These are phyloP conservation scores for Acrocyrtus sp. DNA, from an alignment of 2,888 invertebrate species.

Conservation along the genomic window DNA sequence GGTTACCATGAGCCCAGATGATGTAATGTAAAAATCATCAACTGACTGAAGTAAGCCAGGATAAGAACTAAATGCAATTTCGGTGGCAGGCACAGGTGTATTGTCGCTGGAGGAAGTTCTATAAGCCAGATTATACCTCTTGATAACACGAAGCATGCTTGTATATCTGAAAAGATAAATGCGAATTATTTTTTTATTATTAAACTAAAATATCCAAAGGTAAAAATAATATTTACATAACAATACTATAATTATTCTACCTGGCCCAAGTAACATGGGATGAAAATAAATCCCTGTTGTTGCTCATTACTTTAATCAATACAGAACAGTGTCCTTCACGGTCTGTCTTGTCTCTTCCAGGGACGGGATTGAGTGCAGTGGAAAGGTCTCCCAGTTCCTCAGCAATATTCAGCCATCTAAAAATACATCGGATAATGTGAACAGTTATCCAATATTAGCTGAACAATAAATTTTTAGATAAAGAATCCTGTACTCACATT, in stretches of 20 bases:
- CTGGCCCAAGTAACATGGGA: slow-evolving; percentile 84
- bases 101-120: slow-evolving; percentile 70
- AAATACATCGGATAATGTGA: background rate
- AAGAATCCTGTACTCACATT: no score
- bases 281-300: slow-evolving; percentile 73
- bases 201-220: background rate
- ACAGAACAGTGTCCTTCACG: slow-evolving; percentile 74
- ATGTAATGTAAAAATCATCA: slow-evolving; percentile 82
- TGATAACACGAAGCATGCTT: slow-evolving; percentile 85
- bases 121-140: slow-evolving; percentile 84
- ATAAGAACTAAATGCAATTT: slow-evolving; percentile 83
- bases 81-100: slow-evolving; percentile 73
- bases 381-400: slow-evolving; percentile 80
- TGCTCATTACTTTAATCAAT: slow-evolving; percentile 73
- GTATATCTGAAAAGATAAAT: slow-evolving; percentile 71
- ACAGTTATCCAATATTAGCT: background rate
- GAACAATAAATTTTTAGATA: background rate
- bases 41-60: slow-evolving; percentile 84
- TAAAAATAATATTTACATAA: background rate
- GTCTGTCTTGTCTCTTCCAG: slow-evolving; percentile 62
- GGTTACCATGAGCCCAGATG: slow-evolving; percentile 74
- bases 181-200: background rate
- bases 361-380: slow-evolving; percentile 55
- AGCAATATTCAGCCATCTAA: slow-evolving; percentile 77
- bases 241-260: slow-evolving; percentile 69